Base-by-base conservation (phyloP, 64 coral and sea anemone genomes). In the Acropora tenuis region DNA sequence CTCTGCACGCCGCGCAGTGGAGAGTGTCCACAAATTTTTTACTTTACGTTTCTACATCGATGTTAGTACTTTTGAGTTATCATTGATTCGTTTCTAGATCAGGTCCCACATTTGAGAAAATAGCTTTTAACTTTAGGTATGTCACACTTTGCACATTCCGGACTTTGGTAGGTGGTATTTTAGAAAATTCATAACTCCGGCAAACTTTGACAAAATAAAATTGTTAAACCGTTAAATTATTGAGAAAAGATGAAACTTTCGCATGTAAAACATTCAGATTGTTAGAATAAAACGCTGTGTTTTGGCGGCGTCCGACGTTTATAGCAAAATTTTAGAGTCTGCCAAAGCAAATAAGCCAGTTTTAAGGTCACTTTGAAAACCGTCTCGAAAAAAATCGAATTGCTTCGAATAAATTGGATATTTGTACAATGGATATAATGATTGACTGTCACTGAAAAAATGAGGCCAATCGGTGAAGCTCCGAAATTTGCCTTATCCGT, bases 391-490 rank as follows among this genome's bases (percentile, higher is more conserved):
- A 87, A 87, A 9, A 74, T 73, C 84, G 63, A 87, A 58, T 87
- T 87, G 41, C 73, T 71, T 48, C 67, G 74, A 87, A 87, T 75
- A 87, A 87, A 87, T 87, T 66, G 43, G 84, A 87, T 87, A 75
- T 87, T 87, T 87, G 67, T 73, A 50, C 65, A 87, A 48, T 47
- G 41, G 84, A 87, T 75, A 73, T 48, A 74, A 73, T 75, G 65
- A 16, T 87, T 87, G 42, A 87, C 65, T 73, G 40, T 40, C 71
- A 74, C 40, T 74, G 71, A 41, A 74, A 74, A 40, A 40, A 74
- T 74, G 71, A 74, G 42, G n/a, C 30, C 30, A 30, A 30, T 30
- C 30, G 30, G 30, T 30, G 30, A 30, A 30, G 30, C 30, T 30
- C 30, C 30, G 30, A 30, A 30, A 30, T 30, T 30, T 30, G 30